Base-by-base conservation (phyloP, 2,797 vertebrate species). In the Muscicapa striata region DNA sequence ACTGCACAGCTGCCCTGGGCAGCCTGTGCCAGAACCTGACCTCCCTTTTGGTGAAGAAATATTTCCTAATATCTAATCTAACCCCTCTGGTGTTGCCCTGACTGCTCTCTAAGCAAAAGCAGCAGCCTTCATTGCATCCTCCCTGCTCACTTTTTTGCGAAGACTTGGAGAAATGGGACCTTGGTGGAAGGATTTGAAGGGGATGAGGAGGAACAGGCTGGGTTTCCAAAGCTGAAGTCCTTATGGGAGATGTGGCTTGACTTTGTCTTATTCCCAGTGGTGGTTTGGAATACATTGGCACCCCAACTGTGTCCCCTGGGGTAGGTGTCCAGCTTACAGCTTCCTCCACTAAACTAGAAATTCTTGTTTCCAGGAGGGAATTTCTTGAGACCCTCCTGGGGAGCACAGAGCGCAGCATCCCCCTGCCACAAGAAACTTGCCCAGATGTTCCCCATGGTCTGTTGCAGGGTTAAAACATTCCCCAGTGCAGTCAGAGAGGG, bases 391-490 rank as follows among this genome's bases (percentile, higher is more conserved):
- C 16, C 5, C 54, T 51, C n/a, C 16, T 1, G 6, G 24, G 51
- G 27, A 85, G 7, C 2, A 0, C 0, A 23, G 48, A 36, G 40
- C 18, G 32, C 12, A 2, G 20, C 29, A 30, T 13, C 11, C 30
- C 11, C 7, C 36, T 16, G 15, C 36, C 2, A 3, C 1, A 10
- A 46, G 54, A 54, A 23, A 21, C 36, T 69, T 54, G 24, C 34
- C 38, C 30, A 51, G 5, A 41, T 73, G 52, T 89, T 93, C 54
- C 38, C 45, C 3, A 0, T 1, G 0, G 38, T 52, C 77, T 43
- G 6, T 51, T 87, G 18, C 13, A 16, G 59, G 77, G 85, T 94
- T 95, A 74, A 94, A 84, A 45, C 15, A 4, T 82, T 89, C 63
- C 83, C 48, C 1, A 2, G 59, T 61, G 62, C 73, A 89, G 13